Evolutionary conservation across 30 jellyfish, hydroid and myxozoan species (phyloP), one percentile per base, ranked within the genome.

Genomic region (Aurelia coerulea): DNA sequence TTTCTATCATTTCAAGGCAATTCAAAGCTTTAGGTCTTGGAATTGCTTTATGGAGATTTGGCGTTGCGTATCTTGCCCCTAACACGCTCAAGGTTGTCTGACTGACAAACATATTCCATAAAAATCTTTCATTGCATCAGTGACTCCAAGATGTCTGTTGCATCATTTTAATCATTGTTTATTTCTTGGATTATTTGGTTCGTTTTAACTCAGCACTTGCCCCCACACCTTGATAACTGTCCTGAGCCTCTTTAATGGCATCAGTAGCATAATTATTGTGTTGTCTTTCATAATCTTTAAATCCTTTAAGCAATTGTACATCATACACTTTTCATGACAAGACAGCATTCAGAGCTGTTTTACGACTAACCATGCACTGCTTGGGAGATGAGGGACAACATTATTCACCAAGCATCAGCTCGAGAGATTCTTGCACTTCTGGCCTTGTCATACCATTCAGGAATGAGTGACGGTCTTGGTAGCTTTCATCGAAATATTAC

Each of bases 371-470:
- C n/a, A n/a, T n/a, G n/a, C n/a, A n/a, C n/a, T n/a, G n/a, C n/a
- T n/a, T n/a, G n/a, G n/a, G n/a, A n/a, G n/a, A n/a, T n/a, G n/a
- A n/a, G n/a, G n/a, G n/a, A n/a, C n/a, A n/a, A 77, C 91, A 81
- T 81, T 81, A 51, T n/a, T 41, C 65, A 66, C 87, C 86, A 81
- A 67, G 67, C 9, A 81, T 50, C 34, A 63, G 1, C 76, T 67
- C 91, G 50, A 81, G 60, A 23, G 79, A 39, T 68, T 81, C 91
- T 77, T 81, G 62, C 68, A 81, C 16, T 42, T 76, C 91, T 66
- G 91, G 67, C 16, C 76, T 87, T 46, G 42, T 66, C 91, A 81
- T 81, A 49, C 62, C 53, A 35, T 79, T n/a, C n/a, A n/a, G n/a
- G n/a, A n/a, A n/a, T n/a, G n/a, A n/a, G n/a, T n/a, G n/a, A n/a